Base-by-base conservation (phyloP, 2,888 invertebrate species). In the Pemphredon lugubris region DNA sequence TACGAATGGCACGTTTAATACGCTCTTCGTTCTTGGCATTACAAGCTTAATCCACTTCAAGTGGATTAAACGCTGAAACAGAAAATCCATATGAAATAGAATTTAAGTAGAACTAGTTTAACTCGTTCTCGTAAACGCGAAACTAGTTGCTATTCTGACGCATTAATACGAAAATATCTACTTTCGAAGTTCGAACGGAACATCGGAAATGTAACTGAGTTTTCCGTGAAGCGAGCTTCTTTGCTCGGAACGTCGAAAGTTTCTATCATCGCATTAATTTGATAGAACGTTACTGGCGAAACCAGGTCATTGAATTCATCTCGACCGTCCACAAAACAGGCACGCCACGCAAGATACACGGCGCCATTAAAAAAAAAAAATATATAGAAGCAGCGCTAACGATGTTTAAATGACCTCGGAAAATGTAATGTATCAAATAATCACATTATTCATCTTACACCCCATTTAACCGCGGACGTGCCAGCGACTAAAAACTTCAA, bases 391-490 rank as follows among this genome's bases (percentile, higher is more conserved):
- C 11, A 11, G 20, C 40, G 32, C 53, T 71, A 71, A 71, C 71
- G 68, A 68, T 57, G 51, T 68, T 68, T 71, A 68, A 71, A 71
- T 50, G 67, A 67, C 60, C 54, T 18, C 7, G 20, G 20, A 39
- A 48, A 54, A 68, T 34, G 40, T 47, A 54, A 51, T 40, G 57
- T 55, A 39, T 57, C 40, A 37, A 71, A 61, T 45, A 57, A 61
- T 71, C 71, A 18, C 61, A 68, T 71, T 68, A 57, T 71, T 61
- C 61, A 61, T 68, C 57, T 68, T 42, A 55, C 68, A 42, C 50
- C 18, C 53, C 58, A 69, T 69, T 69, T 69, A 58, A 69, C 51
- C 40, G 55, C 7, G 45, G 26, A 16, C 54, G 16, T n/a, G 40
- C 40, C 40, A 9, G 4, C 16, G 23, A 3, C 30, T 7, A 45